Evolutionary conservation across 2,888 invertebrate species (phyloP).

Genomic region (Polymixis lichenea): DNA sequence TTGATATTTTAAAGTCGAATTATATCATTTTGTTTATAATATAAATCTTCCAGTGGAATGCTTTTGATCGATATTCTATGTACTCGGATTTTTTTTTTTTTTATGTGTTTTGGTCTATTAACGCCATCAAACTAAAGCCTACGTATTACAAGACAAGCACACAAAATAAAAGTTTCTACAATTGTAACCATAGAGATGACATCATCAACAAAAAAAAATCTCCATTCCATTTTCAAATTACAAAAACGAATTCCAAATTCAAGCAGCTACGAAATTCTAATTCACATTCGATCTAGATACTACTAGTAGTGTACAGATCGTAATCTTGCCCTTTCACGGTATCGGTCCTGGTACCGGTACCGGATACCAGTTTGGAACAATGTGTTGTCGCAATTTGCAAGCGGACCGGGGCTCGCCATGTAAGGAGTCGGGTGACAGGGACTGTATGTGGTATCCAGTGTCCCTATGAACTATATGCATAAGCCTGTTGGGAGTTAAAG

Average conservation of each 20-base stretch:
- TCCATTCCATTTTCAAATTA: slow-evolving; percentile 44
- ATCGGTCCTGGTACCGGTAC: slow-evolving; percentile 59
- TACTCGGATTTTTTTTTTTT: slow-evolving; percentile 33
- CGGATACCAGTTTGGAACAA: slow-evolving; percentile 80
- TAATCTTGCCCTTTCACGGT: slow-evolving; percentile 70
- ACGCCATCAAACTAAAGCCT: slow-evolving; percentile 23
- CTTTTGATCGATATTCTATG: slow-evolving; percentile 54
- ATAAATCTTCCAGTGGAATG: slow-evolving; percentile 67
- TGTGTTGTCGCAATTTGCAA: slow-evolving; percentile 89
- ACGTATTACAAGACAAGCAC: not conserved
- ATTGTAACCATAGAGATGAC: not conserved
- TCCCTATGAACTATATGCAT: slow-evolving; percentile 59
- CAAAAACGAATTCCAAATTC: slow-evolving; percentile 51
- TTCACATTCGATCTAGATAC: slow-evolving; percentile 68
- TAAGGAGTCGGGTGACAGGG: slow-evolving; percentile 71
- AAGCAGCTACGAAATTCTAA: slow-evolving; percentile 56
- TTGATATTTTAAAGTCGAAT: slow-evolving; percentile 61
- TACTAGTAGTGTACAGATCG: slow-evolving; percentile 68
- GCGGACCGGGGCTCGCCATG: slow-evolving; percentile 82
- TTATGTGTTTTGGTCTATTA: slow-evolving; percentile 47
- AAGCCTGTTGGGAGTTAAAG: slow-evolving; percentile 4
- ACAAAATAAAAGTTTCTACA: not conserved
- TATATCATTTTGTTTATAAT: slow-evolving; percentile 62
- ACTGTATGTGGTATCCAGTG: slow-evolving; percentile 64
- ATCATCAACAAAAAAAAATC: slow-evolving; percentile 15